Evolutionary conservation across 2,888 invertebrate species (phyloP).

Genomic region (Zaprionus obscuricornis): DNA sequence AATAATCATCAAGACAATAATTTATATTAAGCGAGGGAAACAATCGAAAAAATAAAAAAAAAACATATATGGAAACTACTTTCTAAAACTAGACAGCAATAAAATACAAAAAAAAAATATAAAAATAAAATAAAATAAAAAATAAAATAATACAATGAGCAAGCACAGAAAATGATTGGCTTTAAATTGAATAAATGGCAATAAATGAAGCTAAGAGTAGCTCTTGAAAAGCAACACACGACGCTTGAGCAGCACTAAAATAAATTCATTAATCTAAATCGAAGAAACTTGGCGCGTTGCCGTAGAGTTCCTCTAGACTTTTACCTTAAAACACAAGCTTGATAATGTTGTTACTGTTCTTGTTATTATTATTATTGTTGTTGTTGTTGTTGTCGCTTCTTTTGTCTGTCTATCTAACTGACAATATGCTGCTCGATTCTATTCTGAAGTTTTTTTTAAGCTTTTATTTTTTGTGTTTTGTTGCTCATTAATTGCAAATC

Average conservation of each 20-base stretch:
- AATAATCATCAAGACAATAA: no score
- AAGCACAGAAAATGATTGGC: conserved; percentile 29
- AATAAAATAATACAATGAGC: not conserved
- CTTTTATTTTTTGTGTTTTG: no score
- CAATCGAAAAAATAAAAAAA: conserved; percentile 1
- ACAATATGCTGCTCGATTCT: conserved; percentile 19
- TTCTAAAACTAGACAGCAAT: conserved; percentile 61
- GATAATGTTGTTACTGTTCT: conserved; percentile 8
- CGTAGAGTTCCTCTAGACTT: no score
- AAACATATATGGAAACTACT: conserved; percentile 56
- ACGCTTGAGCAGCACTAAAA: conserved; percentile 51
- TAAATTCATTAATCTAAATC: conserved; percentile 76
- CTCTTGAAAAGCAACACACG: conserved; percentile 13
- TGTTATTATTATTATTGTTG: no score
- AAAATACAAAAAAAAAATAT: conserved; percentile 6
- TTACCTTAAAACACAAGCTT: not conserved
- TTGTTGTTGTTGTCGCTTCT: no score
- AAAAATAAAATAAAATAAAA: conserved; percentile 13
- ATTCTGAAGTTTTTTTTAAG: conserved; percentile 29
- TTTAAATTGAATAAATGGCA: conserved; percentile 55
- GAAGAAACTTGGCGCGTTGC: no score
- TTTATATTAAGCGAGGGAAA: no score
- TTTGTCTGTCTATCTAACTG: not conserved
- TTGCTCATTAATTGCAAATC: conserved; percentile 63
- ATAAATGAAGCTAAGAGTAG: no score